These are phyloP conservation scores for Carassius gibelio DNA, from an alignment of 2,113 vertebrate species.

Conservation along the genomic window DNA sequence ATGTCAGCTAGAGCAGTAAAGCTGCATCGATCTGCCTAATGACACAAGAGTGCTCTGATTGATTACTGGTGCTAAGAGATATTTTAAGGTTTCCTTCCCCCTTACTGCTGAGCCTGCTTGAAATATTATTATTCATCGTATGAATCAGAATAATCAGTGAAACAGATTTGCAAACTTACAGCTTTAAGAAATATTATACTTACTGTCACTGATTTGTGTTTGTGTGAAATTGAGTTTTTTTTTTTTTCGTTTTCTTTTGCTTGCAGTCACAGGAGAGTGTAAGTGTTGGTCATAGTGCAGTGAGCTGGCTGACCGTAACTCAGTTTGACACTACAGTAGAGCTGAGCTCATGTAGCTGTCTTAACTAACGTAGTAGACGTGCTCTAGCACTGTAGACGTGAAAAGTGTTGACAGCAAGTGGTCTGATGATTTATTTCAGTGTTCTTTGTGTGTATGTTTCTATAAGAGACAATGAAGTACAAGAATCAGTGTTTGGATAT, in stretches of 20 bases:
- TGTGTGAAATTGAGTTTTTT: background rate
- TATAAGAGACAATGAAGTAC: background rate
- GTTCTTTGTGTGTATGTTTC: background rate
- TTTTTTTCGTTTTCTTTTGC: background rate
- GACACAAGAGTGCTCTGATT: slow-evolving; percentile 14
- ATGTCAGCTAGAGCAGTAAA: background rate
- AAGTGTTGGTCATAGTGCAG: slow-evolving; percentile 22
- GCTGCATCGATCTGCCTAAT: slow-evolving; percentile 1
- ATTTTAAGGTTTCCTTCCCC: background rate
- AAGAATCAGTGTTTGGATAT: background rate
- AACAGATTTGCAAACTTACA: background rate
- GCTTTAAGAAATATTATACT: background rate
- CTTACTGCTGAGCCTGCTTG: background rate
- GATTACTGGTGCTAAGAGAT: background rate
- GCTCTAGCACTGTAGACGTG: background rate
- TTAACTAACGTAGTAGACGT: background rate
- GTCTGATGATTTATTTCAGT: background rate
- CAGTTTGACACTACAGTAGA: slow-evolving; percentile 16
- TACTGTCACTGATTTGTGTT: background rate
- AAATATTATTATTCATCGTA: background rate
- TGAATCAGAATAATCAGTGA: background rate
- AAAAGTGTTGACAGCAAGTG: background rate
- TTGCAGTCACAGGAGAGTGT: slow-evolving; percentile 52
- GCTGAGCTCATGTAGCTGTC: slow-evolving; percentile 26
- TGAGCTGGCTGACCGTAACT: slow-evolving; percentile 12